Base-by-base conservation (phyloP, 1,140 invertebrate species). In the Sitodiplosis mosellana region DNA sequence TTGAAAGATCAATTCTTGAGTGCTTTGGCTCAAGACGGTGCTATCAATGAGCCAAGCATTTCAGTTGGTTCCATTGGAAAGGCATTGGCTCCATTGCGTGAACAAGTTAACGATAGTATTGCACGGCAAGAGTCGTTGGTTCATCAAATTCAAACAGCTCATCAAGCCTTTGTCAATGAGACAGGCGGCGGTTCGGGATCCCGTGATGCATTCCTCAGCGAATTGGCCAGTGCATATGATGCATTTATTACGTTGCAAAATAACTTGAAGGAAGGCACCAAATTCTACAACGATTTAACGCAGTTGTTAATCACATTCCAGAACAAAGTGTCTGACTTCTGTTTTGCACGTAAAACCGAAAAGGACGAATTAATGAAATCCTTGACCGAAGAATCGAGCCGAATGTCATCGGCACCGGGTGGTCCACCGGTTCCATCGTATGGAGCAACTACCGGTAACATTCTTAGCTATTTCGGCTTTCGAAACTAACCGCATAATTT, bases 221-320 rank as follows among this genome's bases (percentile, higher is more conserved):
- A 87, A 59, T 69, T 96, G 51, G 89, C 88, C 20, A 73, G 80
- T 33, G 90, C 90, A 15, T 82, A 87, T 66, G 94, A 96, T 69
- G 81, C 81, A 51, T 99, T 83, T 67, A 82, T 82, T 55, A 90
- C 96, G 64, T 71, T 99, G 18, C 79, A 82, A 49, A 79, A 74
- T 54, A 96, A 98, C 69, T 68, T 98, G 42, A 75, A 83, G 55
- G 94, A 99, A 72, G 94, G 93, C 49, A 83, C 83, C 12, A 97
- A 97, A 71, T 99, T 99, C 70, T 99, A 99, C 68, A 97, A 96
- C 68, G 92, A 98, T 68, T 72, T 99, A 50, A 98, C 94, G 2
- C 77, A 79, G 75, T 64, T 99, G 49, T 69, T 99, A 56, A 77
- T 99, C 6, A 80, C 82, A 22, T 92, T 96, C 64, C 96, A 99